Evolutionary conservation across 2,888 invertebrate genomes (phyloP), one percentile per base, ranked within the genome.

Genomic region (Tillus elongatus): DNA sequence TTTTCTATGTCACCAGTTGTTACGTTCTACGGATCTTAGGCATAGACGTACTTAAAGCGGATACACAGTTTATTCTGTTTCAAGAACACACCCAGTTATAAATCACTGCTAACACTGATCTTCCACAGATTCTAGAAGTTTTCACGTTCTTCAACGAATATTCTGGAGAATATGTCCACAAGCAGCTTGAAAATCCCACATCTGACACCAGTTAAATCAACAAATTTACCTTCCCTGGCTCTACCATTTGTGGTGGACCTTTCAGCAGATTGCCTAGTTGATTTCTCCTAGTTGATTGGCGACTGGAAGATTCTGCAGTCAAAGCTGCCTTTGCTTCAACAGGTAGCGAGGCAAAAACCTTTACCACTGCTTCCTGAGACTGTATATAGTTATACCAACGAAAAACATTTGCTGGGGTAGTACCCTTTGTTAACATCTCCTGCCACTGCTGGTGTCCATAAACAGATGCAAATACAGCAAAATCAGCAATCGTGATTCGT

Each of bases 171-270:
- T n/a, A n/a, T n/a, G n/a, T n/a, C n/a, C n/a, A n/a, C n/a, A n/a
- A n/a, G n/a, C n/a, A n/a, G n/a, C n/a, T n/a, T n/a, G n/a, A n/a
- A n/a, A n/a, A n/a, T 15, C 97, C 97, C 78, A 87, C 86, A 68
- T 95, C 91, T 15, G 97, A n/a, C 98, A 36, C 89, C 90, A 0
- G 95, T 95, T 35, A 99, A 71, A 27, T 97, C 96, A 35, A 96
- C 77, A 64, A 96, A 98, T 69, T 96, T 98, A 16, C 97, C 97
- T 58, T 93, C 91, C 53, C 91, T 89, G 52, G 54, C 46, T 35
- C 58, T 37, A 15, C 47, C 53, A n/a, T 49, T 45, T n/a, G n/a
- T n/a, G 8, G 44, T 29, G 10, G 40, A 39, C 9, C 43, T 24
- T 33, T 50, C 47, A 16, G 47, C 48, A 9, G 40, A 10, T 13